These are phyloP conservation scores for Gonatopus flavifemur DNA, from an alignment of 1,140 invertebrate genomes.

Conservation along the genomic window DNA sequence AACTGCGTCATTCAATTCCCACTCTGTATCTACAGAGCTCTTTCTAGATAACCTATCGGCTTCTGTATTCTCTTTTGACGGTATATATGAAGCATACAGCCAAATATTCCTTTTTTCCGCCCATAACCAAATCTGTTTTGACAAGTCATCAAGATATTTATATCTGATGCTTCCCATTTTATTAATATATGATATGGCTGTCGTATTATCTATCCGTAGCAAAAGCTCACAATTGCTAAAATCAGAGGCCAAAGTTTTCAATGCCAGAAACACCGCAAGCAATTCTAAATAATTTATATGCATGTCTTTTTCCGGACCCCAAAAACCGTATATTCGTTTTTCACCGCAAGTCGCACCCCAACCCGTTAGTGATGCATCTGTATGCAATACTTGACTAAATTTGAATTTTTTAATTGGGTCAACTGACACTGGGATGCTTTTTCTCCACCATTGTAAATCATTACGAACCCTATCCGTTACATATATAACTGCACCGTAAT, in stretches of 20 bases:
- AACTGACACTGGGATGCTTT: background rate
- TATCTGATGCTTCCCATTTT: background rate
- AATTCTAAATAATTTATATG: constrained; percentile 7
- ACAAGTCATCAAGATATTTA: background rate
- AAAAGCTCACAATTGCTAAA: background rate
- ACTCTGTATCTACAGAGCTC: background rate
- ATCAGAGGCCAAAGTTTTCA: background rate
- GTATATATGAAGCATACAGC: background rate
- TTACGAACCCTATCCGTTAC: background rate
- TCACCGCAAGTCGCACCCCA: background rate
- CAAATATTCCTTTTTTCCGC: background rate
- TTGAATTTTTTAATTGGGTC: background rate
- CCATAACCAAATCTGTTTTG: background rate
- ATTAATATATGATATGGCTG: background rate
- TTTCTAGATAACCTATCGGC: background rate
- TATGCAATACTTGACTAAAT: background rate
- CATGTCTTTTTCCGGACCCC: background rate
- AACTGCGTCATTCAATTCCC: background rate
- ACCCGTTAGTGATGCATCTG: background rate
- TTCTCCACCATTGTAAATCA: constrained; percentile 3
- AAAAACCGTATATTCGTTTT: background rate
- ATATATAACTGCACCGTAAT: background rate
- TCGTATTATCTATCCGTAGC: background rate
- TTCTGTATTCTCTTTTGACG: background rate
- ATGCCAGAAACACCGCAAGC: background rate